Percentiles rank a stretch among this genome's conserved stretches.
phyloP scores from a whole-genome alignment of 2,888 invertebrate species.

The Pseudococcus viburni region DNA sequence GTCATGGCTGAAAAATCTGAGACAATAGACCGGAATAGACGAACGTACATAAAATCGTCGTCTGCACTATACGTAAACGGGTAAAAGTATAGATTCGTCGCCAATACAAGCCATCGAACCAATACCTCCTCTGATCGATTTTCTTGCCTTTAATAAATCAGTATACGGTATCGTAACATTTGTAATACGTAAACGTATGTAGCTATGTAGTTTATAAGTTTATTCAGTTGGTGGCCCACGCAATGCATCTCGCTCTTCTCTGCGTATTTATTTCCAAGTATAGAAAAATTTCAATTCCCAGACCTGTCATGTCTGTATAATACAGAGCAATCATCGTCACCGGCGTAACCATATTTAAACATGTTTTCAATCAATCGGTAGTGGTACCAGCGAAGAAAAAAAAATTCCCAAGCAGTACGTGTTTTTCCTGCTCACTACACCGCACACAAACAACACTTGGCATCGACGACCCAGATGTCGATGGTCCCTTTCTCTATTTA shows the following conservation, averaged over 20 bases:
- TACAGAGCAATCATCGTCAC: not conserved
- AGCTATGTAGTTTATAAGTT: not conserved
- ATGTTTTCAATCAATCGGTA: not conserved
- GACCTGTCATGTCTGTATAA: conserved; percentile 6
- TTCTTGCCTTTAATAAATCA: not conserved
- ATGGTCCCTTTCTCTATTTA: not conserved
- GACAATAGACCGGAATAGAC: conserved; percentile 3
- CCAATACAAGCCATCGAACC: not conserved
- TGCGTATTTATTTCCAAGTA: not conserved
- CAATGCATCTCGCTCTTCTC: not conserved
- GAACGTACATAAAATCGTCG: not conserved
- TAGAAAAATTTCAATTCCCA: conserved; percentile 2
- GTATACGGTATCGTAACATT: not conserved
- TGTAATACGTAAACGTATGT: not conserved
- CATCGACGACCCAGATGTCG: not conserved
- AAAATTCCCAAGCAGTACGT: not conserved
- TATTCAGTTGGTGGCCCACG: not conserved
- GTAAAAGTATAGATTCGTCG: not conserved
- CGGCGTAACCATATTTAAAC: not conserved
- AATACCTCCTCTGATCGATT: not conserved
- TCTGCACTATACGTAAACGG: not conserved
- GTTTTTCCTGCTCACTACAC: not conserved
- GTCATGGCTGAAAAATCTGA: conserved; percentile 26
- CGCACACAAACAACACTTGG: not conserved
- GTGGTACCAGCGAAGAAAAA: not conserved